Evolutionary conservation across 1,140 invertebrate genomes (phyloP).

Genomic region (Drosophila setifemur): DNA sequence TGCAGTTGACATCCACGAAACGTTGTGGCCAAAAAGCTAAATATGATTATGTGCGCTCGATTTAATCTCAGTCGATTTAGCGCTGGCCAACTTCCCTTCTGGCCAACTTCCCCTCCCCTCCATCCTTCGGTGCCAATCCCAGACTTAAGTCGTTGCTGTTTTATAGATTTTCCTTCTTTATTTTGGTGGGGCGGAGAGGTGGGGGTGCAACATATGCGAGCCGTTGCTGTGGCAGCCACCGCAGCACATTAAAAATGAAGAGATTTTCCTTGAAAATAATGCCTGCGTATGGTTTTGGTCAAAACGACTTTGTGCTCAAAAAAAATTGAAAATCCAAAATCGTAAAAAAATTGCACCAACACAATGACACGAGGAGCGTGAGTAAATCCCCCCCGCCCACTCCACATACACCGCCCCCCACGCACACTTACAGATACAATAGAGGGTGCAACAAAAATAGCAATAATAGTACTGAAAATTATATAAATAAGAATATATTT

Average conservation of each 20-base stretch:
- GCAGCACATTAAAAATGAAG: slow-evolving; percentile 72
- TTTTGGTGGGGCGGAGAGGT: neutral
- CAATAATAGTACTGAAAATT: neutral
- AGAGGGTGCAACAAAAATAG: neutral
- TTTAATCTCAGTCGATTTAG: slow-evolving; percentile 71
- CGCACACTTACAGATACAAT: slow-evolving; percentile 22
- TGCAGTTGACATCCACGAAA: slow-evolving; percentile 70
- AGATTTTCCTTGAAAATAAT: slow-evolving; percentile 80
- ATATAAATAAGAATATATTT: neutral
- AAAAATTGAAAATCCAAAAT: slow-evolving; percentile 70
- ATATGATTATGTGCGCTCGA: slow-evolving; percentile 80
- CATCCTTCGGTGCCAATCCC: neutral
- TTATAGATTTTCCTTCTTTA: slow-evolving; percentile 38
- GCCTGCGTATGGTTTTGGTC: slow-evolving; percentile 63
- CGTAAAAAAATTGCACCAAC: slow-evolving; percentile 58
- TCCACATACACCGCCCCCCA: neutral
- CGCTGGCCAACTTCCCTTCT: slow-evolving; percentile 26
- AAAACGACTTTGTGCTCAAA: slow-evolving; percentile 72
- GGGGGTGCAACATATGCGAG: slow-evolving; percentile 57
- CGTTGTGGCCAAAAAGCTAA: slow-evolving; percentile 68
- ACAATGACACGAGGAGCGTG: slow-evolving; percentile 42
- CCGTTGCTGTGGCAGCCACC: slow-evolving; percentile 35
- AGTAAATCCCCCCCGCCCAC: slow-evolving; percentile 37
- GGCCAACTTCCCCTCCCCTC: neutral
- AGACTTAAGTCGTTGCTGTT: slow-evolving; percentile 16